Evolutionary conservation across 1,140 invertebrate genomes (phyloP).

Genomic region (Temnothorax longispinosus): DNA sequence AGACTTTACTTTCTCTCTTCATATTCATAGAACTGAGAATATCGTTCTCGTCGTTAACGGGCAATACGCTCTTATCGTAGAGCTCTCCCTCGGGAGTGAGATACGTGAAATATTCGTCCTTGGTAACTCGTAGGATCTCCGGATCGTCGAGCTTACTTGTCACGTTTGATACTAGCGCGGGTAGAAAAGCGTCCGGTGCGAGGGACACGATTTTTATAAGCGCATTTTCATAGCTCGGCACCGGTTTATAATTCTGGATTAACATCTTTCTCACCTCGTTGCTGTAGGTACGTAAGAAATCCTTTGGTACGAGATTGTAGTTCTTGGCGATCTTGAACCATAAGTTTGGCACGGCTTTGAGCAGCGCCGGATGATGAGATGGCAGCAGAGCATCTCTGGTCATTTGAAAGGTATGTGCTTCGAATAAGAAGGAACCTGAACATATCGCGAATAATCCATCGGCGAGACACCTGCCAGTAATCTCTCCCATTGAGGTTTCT

Average conservation of each 20-base stretch:
- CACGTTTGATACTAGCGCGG: conserved; percentile 86
- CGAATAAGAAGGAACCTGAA: conserved; percentile 79
- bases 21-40: conserved; percentile 92
- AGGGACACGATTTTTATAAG: conserved; percentile 88
- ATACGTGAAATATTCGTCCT: conserved; percentile 96
- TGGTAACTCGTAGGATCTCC: conserved; percentile 90
- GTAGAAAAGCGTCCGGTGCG: conserved; percentile 89
- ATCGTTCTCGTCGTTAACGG: conserved; percentile 89
- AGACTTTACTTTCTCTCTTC: conserved; percentile 98
- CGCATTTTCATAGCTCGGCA: conserved; percentile 88
- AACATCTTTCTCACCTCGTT: conserved; percentile 87
- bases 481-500: conserved; percentile 70
- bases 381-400: conserved; percentile 87
- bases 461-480: conserved; percentile 80
- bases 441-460: conserved; percentile 82
- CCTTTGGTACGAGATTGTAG: conserved; percentile 86
- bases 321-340: conserved; percentile 89
- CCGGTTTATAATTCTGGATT: conserved; percentile 87
- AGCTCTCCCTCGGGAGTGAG: conserved; percentile 95
- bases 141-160: conserved; percentile 88
- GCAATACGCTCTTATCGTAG: conserved; percentile 96
- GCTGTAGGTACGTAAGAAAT: conserved; percentile 86
- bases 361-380: conserved; percentile 89
- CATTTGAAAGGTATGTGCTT: conserved; percentile 77
- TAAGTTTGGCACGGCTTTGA: conserved; percentile 85